A percentile compares a stretch with the other conserved stretches of the same genome.
Evolutionary conservation across 2,888 invertebrate species (phyloP).

Genomic region (Heliconius hortense): DNA sequence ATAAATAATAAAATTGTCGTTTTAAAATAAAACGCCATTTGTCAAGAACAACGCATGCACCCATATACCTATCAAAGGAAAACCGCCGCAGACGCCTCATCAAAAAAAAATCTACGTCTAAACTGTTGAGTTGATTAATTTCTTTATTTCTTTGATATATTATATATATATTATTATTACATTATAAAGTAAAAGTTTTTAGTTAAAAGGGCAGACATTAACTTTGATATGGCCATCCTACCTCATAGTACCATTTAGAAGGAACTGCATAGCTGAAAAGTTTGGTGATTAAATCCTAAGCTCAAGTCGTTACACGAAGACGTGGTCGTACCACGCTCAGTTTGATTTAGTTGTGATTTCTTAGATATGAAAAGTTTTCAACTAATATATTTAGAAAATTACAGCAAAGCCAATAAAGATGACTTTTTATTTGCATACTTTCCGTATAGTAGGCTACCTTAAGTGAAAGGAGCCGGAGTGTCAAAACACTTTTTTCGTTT

Average conservation of each 20-base stretch:
- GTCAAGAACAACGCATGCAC: no score
- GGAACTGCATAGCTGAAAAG: constrained; percentile 59
- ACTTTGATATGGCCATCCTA: constrained; percentile 10
- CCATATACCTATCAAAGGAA: no score
- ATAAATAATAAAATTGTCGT: no score
- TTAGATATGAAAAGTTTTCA: constrained; percentile 7
- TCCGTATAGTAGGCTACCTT: background rate
- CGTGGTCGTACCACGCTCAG: constrained; percentile 29
- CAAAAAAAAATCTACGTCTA: no score
- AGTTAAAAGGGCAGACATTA: background rate
- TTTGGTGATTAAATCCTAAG: constrained; percentile 70
- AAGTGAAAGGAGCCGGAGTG: no score
- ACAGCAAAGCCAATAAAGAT: background rate
- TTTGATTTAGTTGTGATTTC: constrained; percentile 31
- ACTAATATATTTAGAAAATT: background rate
- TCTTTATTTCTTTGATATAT: no score
- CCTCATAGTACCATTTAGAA: constrained; percentile 4
- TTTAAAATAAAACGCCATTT: no score
- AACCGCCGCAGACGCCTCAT: no score
- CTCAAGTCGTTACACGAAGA: constrained; percentile 57
- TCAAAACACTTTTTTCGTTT: no score
- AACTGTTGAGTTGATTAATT: no score
- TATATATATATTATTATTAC: background rate
- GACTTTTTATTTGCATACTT: background rate
- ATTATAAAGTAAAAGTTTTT: background rate